Base-by-base conservation (phyloP, 2,797 vertebrate genomes). In the Melanotaenia boesemani region DNA sequence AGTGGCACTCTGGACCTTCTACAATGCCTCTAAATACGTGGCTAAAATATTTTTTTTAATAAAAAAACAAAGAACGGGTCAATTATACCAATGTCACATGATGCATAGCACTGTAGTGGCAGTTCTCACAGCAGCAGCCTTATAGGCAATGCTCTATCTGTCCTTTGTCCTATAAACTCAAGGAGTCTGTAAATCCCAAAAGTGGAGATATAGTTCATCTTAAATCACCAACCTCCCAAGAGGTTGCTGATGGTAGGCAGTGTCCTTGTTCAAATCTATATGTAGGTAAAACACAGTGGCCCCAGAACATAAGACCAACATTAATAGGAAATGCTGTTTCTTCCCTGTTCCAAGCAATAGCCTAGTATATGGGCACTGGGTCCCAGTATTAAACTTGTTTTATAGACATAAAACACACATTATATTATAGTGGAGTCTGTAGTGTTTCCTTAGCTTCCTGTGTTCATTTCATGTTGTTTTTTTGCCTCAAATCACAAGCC, bases 141-240 rank as follows among this genome's bases (percentile, higher is more conserved):
- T 34, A 63, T 62, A 28, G 36, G 54, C 60, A 76, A 58, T 59
- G 66, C 44, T 67, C 26, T 37, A 30, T 71, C 32, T 61, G 63
- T 55, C 30, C 76, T 83, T 67, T 78, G 72, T 82, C 62, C 74
- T 65, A 79, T 56, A 70, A 85, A 85, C 69, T 72, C 61, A 78
- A 81, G 71, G 68, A 81, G 68, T 75, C 26, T 84, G 24, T 70
- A 68, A 84, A 79, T 83, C 74, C 74, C 74, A 58, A 52, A 74
- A 65, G 67, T 44, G 30, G 18, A 70, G 74, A 72, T 61, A 78
- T 69, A 48, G 50, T 58, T 44, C 60, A 70, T 78, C 69, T 78
- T 88, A 81, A 85, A 88, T 81, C 74, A 76, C 30, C 66, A 13
- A 0, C 26, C 28, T 77, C 78, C 79, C 74, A 62, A 63, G 70